Evolutionary conservation across 2,797 vertebrate genomes (phyloP).

Genomic region (Micromesistius poutassou): DNA sequence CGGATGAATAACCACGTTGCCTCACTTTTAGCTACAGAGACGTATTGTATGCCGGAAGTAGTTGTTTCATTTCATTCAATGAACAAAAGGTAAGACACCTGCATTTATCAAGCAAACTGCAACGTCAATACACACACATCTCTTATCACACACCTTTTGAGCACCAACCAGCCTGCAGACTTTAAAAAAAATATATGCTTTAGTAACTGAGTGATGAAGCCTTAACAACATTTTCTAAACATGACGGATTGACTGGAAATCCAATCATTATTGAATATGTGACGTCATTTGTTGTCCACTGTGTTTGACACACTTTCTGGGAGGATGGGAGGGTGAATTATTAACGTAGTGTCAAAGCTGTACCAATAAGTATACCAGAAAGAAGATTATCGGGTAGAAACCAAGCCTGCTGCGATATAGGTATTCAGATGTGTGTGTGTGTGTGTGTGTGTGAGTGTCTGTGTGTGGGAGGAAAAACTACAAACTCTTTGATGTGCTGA

Average conservation of each 20-base stretch:
- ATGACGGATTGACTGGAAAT: no score
- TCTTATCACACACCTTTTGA: not conserved
- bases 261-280: no score
- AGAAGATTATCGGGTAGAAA: not conserved
- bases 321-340: not conserved
- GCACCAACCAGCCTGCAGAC: not conserved
- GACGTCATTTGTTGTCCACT: no score
- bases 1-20: conserved; percentile 9
- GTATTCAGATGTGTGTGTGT: not conserved
- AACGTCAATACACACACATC: conserved; percentile 25
- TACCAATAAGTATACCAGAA: not conserved
- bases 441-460: not conserved
- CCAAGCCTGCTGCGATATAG: not conserved
- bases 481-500: not conserved
- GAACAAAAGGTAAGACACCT: conserved; percentile 36
- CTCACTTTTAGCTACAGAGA: conserved; percentile 30
- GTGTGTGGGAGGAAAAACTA: not conserved
- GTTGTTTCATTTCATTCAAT: conserved; percentile 18
- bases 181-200: no score
- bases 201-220: no score
- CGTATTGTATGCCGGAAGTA: conserved; percentile 19
- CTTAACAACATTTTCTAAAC: no score
- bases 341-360: not conserved
- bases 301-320: no score
- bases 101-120: conserved; percentile 27